A percentile compares a stretch with the other conserved stretches of the same genome.
Conservation (phyloP, 2,797 vertebrate species). For the Aphelocoma californica region DNA sequence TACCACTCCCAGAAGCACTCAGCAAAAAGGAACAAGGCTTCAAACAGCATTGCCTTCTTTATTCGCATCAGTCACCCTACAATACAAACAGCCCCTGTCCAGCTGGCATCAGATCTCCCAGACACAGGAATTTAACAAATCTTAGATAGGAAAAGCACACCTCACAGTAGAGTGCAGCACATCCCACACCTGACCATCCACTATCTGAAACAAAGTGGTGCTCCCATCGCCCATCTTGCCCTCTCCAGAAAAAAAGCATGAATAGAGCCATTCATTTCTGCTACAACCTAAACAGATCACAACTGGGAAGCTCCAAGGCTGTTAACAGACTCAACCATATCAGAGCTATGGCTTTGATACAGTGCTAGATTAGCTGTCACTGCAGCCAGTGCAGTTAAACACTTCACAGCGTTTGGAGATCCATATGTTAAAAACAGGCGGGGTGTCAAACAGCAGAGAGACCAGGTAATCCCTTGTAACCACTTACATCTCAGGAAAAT, state of each 20-base stretch:
- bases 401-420: neutral
- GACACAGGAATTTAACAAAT: neutral
- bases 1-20: neutral
- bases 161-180: neutral
- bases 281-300: neutral
- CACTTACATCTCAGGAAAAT: constrained; percentile 91
- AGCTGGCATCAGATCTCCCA: neutral
- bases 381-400: neutral
- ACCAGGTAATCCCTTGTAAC: neutral
- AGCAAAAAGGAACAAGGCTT: neutral
- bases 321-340: neutral
- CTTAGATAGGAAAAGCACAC: neutral
- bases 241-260: neutral
- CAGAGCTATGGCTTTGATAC: neutral
- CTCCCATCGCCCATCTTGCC: neutral
- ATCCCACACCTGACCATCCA: neutral
- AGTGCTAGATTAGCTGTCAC: neutral
- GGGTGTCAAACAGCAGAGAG: neutral
- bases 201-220: neutral
- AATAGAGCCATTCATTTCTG: neutral
- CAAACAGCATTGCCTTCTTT: neutral
- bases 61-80: neutral
- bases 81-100: neutral
- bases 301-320: neutral
- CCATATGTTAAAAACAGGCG: neutral